Percentiles rank a stretch among this genome's conserved stretches.
phyloP scores from a whole-genome alignment of 2,113 vertebrate species.

The Lipotes vexillifer region DNA sequence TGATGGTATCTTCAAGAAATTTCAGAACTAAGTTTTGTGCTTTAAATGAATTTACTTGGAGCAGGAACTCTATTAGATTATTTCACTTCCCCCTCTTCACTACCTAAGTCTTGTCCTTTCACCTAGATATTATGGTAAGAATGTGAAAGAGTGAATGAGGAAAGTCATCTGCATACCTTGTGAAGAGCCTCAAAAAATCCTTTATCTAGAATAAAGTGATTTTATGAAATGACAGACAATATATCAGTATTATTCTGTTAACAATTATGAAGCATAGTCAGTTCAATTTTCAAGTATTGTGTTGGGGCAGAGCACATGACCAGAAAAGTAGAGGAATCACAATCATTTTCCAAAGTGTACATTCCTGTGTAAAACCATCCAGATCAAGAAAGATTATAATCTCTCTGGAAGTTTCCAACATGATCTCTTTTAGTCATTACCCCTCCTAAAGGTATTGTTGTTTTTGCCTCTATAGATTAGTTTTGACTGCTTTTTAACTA shows the following conservation, averaged over 20 bases:
- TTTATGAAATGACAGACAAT: background rate
- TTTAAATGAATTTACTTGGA: background rate
- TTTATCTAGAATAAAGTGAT: background rate
- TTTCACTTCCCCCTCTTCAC: background rate
- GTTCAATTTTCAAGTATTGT: background rate
- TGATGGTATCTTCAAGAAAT: background rate
- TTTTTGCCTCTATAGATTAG: background rate
- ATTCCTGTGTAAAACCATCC: background rate
- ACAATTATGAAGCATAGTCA: background rate
- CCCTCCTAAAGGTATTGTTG: rapidly evolving
- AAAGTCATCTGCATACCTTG: background rate
- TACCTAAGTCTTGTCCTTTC: background rate
- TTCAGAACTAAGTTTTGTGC: background rate
- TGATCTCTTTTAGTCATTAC: background rate
- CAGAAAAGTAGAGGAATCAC: background rate
- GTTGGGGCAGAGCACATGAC: background rate
- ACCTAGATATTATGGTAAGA: background rate
- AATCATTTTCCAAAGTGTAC: background rate
- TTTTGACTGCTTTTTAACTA: background rate
- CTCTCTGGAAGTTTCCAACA: background rate
- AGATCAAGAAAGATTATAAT: background rate
- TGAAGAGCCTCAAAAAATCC: background rate
- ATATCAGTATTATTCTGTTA: background rate
- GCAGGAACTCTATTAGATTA: background rate
- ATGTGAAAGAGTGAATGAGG: background rate